Evolutionary conservation across 92 coral and sea anemone species (phyloP).

Genomic region (Pocillopora grandis): DNA sequence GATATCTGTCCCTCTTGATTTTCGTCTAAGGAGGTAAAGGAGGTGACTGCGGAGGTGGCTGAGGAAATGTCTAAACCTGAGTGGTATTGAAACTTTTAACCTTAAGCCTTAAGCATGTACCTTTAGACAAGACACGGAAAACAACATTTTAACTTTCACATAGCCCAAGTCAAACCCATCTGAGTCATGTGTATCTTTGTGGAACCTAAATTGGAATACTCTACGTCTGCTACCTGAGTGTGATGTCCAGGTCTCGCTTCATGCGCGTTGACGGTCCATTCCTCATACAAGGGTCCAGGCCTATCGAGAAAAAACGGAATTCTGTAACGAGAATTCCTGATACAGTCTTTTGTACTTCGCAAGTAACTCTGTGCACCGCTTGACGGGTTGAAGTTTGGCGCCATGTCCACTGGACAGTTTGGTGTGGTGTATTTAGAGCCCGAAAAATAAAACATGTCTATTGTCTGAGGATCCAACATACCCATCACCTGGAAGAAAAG

Average conservation of each 20-base stretch:
- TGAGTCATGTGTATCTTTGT: no score
- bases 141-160: no score
- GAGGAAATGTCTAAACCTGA: no score
- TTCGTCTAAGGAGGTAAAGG: no score
- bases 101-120: no score
- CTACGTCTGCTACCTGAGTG: slow-evolving; percentile 64
- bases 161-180: no score
- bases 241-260: slow-evolving; percentile 93
- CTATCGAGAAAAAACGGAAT: slow-evolving; percentile 81
- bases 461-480: slow-evolving; percentile 69
- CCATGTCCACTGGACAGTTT: slow-evolving; percentile 82
- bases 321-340: slow-evolving; percentile 48
- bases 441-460: slow-evolving; percentile 69
- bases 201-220: no score
- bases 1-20: no score
- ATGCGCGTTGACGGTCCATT: slow-evolving; percentile 79
- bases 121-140: no score
- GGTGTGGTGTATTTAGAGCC: slow-evolving; percentile 83
- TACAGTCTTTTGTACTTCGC: slow-evolving; percentile 45
- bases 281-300: slow-evolving; percentile 71
- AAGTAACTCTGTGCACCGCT: slow-evolving; percentile 76
- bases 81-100: no score
- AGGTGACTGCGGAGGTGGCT: no score
- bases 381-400: slow-evolving; percentile 69
- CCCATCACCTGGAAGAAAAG: slow-evolving; percentile 65